phyloP scores from a whole-genome alignment of 2,113 vertebrate species.

The Terrapene triunguis region DNA sequence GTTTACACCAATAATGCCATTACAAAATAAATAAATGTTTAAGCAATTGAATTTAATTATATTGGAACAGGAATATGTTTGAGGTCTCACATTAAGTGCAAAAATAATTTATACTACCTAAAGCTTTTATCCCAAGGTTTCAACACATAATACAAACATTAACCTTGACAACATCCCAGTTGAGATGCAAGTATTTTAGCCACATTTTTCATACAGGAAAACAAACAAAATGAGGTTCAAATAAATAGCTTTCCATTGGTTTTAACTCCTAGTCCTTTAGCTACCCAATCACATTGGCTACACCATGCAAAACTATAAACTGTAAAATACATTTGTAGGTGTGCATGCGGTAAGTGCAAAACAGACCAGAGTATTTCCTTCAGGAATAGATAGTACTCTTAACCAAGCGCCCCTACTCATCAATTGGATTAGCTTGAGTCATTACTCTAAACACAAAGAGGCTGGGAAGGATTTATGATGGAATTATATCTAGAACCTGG shows the following conservation, averaged over 20 bases:
- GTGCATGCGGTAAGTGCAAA: not conserved
- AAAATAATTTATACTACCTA: not conserved
- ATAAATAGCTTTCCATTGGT: not conserved
- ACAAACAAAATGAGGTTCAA: not conserved
- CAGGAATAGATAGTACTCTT: not conserved
- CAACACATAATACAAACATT: not conserved
- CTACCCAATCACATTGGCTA: not conserved
- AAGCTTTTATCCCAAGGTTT: not conserved
- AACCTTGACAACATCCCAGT: not conserved
- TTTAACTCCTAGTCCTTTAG: not conserved
- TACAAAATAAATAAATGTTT: not conserved
- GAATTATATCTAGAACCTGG: not conserved
- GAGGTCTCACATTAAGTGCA: not conserved
- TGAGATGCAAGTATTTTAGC: not conserved
- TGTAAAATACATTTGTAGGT: not conserved
- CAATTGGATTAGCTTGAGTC: not conserved
- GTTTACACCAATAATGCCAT: not conserved
- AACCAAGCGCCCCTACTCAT: not conserved
- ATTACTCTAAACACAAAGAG: not conserved
- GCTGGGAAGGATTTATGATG: not conserved
- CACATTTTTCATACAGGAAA: not conserved
- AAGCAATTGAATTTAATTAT: not conserved
- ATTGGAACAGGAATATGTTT: not conserved
- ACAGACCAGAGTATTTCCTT: not conserved
- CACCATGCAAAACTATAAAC: not conserved